These are phyloP conservation scores for Caenorhabditis macrosperma DNA, from an alignment of 2,888 invertebrate genomes.

Conservation along the genomic window DNA sequence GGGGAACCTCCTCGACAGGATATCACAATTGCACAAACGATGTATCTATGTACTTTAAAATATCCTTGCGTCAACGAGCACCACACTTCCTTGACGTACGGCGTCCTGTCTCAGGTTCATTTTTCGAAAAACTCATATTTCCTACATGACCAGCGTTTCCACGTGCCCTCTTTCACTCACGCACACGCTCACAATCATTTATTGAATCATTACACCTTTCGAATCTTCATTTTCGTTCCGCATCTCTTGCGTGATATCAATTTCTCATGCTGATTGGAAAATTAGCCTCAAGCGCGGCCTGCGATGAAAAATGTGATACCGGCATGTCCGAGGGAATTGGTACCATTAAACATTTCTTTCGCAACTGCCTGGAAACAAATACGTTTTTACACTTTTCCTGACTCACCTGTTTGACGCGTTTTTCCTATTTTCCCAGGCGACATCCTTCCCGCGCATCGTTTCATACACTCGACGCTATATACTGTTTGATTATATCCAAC, in stretches of 20 bases:
- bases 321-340: slow-evolving; percentile 19
- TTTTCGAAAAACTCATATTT: background rate
- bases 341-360: slow-evolving; percentile 20
- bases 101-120: background rate
- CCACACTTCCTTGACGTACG: slow-evolving; percentile 29
- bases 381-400: slow-evolving; percentile 23
- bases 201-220: slow-evolving; percentile 37
- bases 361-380: background rate
- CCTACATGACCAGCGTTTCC: background rate
- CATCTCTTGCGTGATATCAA: slow-evolving; percentile 28
- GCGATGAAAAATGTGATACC: slow-evolving; percentile 43
- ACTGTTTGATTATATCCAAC: slow-evolving; percentile 25
- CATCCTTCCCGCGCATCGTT: slow-evolving; percentile 2
- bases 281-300: background rate
- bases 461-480: slow-evolving; percentile 25
- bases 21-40: slow-evolving; percentile 61
- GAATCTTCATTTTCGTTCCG: slow-evolving; percentile 39
- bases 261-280: slow-evolving; percentile 28
- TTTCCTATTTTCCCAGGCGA: slow-evolving; percentile 32
- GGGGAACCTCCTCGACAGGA: slow-evolving; percentile 46
- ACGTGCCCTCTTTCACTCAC: slow-evolving; percentile 6
- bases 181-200: slow-evolving; percentile 17
- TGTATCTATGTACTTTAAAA: slow-evolving; percentile 59
- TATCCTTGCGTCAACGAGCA: slow-evolving; percentile 35
- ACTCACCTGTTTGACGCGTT: slow-evolving; percentile 33